Percentiles rank a stretch among this genome's conserved stretches.
phyloP scores from a whole-genome alignment of 2,888 invertebrate genomes.

The Apotomis turbidana region DNA sequence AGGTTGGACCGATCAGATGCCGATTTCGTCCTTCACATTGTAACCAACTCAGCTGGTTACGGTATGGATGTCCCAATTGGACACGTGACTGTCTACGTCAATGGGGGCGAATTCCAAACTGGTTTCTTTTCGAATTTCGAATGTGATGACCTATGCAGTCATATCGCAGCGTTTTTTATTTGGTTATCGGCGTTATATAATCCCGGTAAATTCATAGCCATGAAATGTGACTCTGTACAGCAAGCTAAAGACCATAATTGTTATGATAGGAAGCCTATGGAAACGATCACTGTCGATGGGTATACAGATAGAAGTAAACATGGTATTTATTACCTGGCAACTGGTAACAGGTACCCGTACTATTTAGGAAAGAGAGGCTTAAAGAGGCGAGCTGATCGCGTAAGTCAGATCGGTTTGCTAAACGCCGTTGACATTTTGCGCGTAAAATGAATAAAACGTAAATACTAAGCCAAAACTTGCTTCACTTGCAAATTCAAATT shows the following conservation, averaged over 20 bases:
- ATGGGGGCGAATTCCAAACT: constrained; percentile 62
- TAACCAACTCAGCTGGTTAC: constrained; percentile 47
- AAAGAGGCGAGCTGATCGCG: constrained; percentile 54
- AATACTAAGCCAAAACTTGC: too few relatives aligned
- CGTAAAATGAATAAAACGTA: neutral
- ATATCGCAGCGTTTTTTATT: constrained; percentile 53
- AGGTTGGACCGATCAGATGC: constrained; percentile 49
- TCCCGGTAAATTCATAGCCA: constrained; percentile 56
- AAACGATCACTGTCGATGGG: constrained; percentile 57
- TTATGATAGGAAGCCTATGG: constrained; percentile 53
- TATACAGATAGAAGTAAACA: constrained; percentile 51
- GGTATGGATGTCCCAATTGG: constrained; percentile 49
- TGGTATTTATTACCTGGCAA: constrained; percentile 60
- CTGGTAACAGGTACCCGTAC: constrained; percentile 50
- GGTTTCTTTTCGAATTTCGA: constrained; percentile 54
- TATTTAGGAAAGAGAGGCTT: constrained; percentile 65
- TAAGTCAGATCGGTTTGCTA: neutral
- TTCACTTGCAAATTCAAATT: too few relatives aligned
- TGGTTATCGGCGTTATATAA: constrained; percentile 59
- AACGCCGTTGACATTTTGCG: constrained; percentile 19
- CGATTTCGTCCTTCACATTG: constrained; percentile 47
- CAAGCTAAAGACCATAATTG: constrained; percentile 59
- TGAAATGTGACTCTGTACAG: constrained; percentile 61
- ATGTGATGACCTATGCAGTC: constrained; percentile 59
- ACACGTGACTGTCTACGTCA: constrained; percentile 52